Base-by-base conservation (phyloP, 2,888 invertebrate genomes). In the Cecidostiba fungosa region DNA sequence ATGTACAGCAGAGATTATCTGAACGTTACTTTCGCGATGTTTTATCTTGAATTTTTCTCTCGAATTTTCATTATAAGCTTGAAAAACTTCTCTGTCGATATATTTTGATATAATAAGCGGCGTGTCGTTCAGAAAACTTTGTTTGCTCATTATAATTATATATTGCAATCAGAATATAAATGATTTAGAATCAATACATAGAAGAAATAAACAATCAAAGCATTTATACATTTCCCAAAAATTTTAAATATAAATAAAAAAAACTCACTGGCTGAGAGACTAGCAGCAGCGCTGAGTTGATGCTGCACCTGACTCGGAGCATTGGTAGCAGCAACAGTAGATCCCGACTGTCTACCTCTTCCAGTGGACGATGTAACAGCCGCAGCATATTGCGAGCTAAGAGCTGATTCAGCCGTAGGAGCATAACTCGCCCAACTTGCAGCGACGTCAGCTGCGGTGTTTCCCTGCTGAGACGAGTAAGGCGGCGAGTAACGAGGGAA, bases 221-320 rank as follows among this genome's bases (percentile, higher is more conserved):
- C n/a, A n/a, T n/a, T n/a, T n/a, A n/a, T n/a, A n/a, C n/a, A n/a
- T n/a, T n/a, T n/a, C n/a, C n/a, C n/a, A n/a, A n/a, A n/a, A 19
- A 59, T 32, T 36, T 62, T 59, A 70, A 19, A 10, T n/a, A n/a
- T n/a, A 43, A 50, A 66, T 16, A 47, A 81, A 2, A 36, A 29
- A 69, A 76, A 95, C 97, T 96, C 94, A 97, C 97, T 95, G 93
- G 96, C 96, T 90, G 96, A 95, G 88, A 97, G 94, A 88, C 96
- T 96, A 86, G 96, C 96, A 85, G 96, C 95, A 72, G 97, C 96
- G 86, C 96, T 95, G 77, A 96, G 93, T 90, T 95, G 95, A 84
- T 91, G 90, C 77, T 90, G 91, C 0, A 89, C 85, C 10, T 88
- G 80, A 1, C 47, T 54, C 1, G 72, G 39, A 23, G 78, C 19